phyloP scores from a whole-genome alignment of 2,113 vertebrate genomes.

The Podilymbus podiceps region DNA sequence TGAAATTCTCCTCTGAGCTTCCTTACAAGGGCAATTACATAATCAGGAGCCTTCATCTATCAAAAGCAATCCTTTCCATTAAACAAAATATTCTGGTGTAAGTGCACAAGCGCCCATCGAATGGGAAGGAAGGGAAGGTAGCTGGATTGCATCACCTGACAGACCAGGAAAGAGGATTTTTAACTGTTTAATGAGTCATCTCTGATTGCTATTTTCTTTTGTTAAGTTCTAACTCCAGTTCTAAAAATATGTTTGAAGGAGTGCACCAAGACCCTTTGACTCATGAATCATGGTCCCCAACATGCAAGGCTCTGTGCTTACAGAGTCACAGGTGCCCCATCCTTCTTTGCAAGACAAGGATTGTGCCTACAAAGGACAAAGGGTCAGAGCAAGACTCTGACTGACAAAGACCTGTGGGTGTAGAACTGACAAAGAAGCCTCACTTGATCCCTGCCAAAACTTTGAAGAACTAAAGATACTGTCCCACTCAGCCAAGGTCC shows the following conservation, averaged over 20 bases:
- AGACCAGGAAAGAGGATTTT: not conserved
- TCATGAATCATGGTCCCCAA: not conserved
- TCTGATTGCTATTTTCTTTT: not conserved
- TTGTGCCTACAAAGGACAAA: not conserved
- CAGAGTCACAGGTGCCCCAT: not conserved
- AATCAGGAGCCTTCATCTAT: conserved; percentile 37
- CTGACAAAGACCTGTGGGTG: not conserved
- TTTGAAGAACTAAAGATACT: not conserved
- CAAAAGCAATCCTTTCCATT: conserved; percentile 32
- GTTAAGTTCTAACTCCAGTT: not conserved
- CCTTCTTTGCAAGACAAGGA: not conserved
- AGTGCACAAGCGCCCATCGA: not conserved
- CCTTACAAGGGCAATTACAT: conserved; percentile 55
- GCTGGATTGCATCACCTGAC: not conserved
- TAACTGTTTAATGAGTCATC: not conserved
- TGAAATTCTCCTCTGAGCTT: conserved; percentile 22
- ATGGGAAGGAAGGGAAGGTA: not conserved
- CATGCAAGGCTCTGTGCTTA: not conserved
- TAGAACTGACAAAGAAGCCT: not conserved
- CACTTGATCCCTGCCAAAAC: not conserved
- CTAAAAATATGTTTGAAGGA: not conserved
- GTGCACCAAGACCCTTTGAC: not conserved
- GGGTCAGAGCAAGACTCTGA: not conserved
- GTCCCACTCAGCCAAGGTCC: not conserved
- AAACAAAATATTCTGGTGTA: not conserved